Evolutionary conservation across 1,140 invertebrate genomes (phyloP), one percentile per base, ranked within the genome.

Genomic region (Nephila pilipes): DNA sequence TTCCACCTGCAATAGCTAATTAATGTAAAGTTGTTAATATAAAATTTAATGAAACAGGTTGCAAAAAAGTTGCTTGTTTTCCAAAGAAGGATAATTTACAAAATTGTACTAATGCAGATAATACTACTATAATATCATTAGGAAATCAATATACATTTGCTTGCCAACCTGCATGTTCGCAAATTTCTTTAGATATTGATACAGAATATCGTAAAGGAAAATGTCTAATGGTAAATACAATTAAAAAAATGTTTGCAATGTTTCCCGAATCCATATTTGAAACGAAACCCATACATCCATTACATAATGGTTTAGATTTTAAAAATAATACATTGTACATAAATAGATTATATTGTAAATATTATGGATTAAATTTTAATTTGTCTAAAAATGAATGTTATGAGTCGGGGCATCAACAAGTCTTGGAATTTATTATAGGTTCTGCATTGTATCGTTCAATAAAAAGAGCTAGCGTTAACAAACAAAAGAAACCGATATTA

Each of bases 311-410:
- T 29, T 25, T 85, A 55, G 54, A 85, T 57, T 55, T 55, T n/a
- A 25, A 55, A n/a, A 14, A 81, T 38, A 29, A 25, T n/a, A 16
- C 8, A 55, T 85, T 85, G 54, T 18, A 57, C 25, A 0, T 85
- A 85, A 85, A 85, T 57, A n/a, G 8, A 25, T 25, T 10, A 4
- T 85, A 85, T 85, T 85, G 81, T 57, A 57, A 20, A 55, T 85
- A 85, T 85, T 85, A 85, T 85, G 81, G 46, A 25, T 85, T 85
- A 22, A 46, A 85, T 16, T 85, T 85, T 55, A 22, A 85, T 16
- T n/a, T 20, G 16, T 18, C 12, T 14, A 54, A 5, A 22, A 8
- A 16, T 0, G 81, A 85, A 55, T 85, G 81, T 85, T 85, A 32
- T 85, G 18, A 22, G n/a, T 10, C n/a, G 57, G 6, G 4, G 2